Evolutionary conservation across 2,888 invertebrate species (phyloP).

Genomic region (Ditula angustiorana): DNA sequence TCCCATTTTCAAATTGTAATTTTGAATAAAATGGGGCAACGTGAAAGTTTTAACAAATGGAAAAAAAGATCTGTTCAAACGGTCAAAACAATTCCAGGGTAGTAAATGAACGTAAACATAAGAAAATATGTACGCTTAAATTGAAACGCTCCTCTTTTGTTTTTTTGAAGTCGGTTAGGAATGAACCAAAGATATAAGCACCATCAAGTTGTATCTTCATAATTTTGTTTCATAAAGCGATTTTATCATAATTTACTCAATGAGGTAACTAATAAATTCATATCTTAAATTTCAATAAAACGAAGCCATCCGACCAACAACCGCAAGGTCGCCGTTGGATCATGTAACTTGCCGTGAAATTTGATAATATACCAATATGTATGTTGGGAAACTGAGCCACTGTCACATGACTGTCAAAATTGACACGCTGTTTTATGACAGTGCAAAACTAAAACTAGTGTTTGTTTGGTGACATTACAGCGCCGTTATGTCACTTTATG

Average conservation of each 20-base stretch:
- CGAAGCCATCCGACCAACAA: conserved; percentile 6
- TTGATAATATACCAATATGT: conserved; percentile 22
- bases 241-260: too few relatives aligned
- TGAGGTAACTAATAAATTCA: conserved; percentile 23
- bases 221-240: background rate
- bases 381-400: conserved; percentile 34
- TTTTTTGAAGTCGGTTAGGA: too few relatives aligned
- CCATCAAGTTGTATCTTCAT: background rate
- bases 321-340: conserved; percentile 22
- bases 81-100: too few relatives aligned
- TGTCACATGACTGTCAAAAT: conserved; percentile 33
- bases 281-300: conserved; percentile 19
- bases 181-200: background rate
- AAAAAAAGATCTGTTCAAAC: too few relatives aligned
- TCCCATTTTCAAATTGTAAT: too few relatives aligned
- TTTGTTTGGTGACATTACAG: background rate
- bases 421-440: conserved; percentile 28
- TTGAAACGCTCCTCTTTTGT: too few relatives aligned
- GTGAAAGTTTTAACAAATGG: too few relatives aligned
- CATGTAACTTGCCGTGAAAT: conserved; percentile 20
- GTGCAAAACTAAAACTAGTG: conserved; percentile 13
- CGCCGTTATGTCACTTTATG: conserved; percentile 1
- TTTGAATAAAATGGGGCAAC: too few relatives aligned
- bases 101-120: too few relatives aligned
- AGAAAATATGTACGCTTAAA: too few relatives aligned